Evolutionary conservation across 1,140 invertebrate species (phyloP).

Genomic region (Drosophila dunni): DNA sequence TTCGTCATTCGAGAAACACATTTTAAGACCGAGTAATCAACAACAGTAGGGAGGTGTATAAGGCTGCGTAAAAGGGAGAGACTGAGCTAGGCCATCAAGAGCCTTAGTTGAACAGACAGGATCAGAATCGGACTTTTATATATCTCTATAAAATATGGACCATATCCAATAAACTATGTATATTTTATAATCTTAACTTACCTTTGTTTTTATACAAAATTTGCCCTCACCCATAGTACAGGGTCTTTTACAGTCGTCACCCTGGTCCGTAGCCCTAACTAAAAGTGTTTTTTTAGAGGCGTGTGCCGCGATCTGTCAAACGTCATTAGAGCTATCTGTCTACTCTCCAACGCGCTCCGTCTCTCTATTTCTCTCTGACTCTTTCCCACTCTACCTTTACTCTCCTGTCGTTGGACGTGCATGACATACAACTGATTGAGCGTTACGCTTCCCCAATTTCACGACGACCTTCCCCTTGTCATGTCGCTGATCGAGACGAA

Average conservation of each 20-base stretch:
- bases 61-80: too few species aligned
- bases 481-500: not conserved
- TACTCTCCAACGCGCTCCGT: too few species aligned
- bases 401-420: slow-evolving; percentile 16
- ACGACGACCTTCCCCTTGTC: slow-evolving; percentile 13
- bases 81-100: too few species aligned
- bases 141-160: too few species aligned
- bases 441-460: slow-evolving; percentile 7
- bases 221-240: too few species aligned
- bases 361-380: not conserved
- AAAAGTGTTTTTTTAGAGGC: slow-evolving; percentile 21
- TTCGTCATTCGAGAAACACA: slow-evolving; percentile 61
- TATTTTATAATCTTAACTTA: too few species aligned
- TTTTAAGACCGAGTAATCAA: not conserved
- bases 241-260: too few species aligned
- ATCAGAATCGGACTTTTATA: too few species aligned
- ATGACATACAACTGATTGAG: slow-evolving; percentile 42
- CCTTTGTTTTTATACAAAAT: too few species aligned
- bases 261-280: too few species aligned
- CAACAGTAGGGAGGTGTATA: not conserved
- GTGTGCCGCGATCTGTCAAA: slow-evolving; percentile 69
- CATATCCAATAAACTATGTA: too few species aligned
- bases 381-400: not conserved
- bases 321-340: slow-evolving; percentile 65
- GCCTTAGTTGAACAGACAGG: too few species aligned